Evolutionary conservation across 2,113 vertebrate genomes (phyloP).

Genomic region (Toxotes jaculatrix): DNA sequence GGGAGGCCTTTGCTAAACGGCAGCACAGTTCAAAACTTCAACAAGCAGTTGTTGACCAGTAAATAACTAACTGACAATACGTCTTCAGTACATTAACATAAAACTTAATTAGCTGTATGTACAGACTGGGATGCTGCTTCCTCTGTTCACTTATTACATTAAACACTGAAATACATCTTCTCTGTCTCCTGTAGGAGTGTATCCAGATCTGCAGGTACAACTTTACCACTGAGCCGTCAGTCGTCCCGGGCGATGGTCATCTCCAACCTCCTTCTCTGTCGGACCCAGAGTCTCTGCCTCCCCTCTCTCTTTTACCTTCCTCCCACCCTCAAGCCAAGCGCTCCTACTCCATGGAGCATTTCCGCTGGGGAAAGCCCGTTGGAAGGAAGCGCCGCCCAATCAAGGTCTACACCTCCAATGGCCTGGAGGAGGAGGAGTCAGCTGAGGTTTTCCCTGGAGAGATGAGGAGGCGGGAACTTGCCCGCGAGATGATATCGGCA

Average conservation of each 20-base stretch:
- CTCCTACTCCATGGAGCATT: slow-evolving; percentile 84
- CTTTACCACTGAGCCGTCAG: slow-evolving; percentile 80
- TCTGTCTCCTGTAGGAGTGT: slow-evolving; percentile 83
- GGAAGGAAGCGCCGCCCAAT: slow-evolving; percentile 91
- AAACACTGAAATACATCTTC: not conserved
- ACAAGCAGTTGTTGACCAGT: too few relatives aligned
- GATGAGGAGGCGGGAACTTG: slow-evolving; percentile 81
- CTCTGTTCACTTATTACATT: too few relatives aligned
- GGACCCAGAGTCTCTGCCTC: slow-evolving; percentile 65
- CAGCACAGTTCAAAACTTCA: too few relatives aligned
- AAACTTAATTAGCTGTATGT: too few relatives aligned
- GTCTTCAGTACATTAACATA: too few relatives aligned
- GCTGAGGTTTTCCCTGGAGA: slow-evolving; percentile 84
- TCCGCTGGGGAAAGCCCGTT: slow-evolving; percentile 90
- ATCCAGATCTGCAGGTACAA: slow-evolving; percentile 83
- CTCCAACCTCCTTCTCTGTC: slow-evolving; percentile 80
- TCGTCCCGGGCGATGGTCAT: slow-evolving; percentile 83
- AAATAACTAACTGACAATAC: too few relatives aligned
- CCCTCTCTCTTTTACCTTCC: not conserved
- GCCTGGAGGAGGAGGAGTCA: slow-evolving; percentile 83
- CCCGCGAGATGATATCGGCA: slow-evolving; percentile 53
- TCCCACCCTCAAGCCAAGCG: slow-evolving; percentile 82
- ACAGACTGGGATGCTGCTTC: too few relatives aligned
- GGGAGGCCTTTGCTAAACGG: too few relatives aligned
- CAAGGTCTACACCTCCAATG: slow-evolving; percentile 88